These are phyloP conservation scores for Tetragonisca angustula DNA, from an alignment of 2,888 invertebrate species.

Conservation along the genomic window DNA sequence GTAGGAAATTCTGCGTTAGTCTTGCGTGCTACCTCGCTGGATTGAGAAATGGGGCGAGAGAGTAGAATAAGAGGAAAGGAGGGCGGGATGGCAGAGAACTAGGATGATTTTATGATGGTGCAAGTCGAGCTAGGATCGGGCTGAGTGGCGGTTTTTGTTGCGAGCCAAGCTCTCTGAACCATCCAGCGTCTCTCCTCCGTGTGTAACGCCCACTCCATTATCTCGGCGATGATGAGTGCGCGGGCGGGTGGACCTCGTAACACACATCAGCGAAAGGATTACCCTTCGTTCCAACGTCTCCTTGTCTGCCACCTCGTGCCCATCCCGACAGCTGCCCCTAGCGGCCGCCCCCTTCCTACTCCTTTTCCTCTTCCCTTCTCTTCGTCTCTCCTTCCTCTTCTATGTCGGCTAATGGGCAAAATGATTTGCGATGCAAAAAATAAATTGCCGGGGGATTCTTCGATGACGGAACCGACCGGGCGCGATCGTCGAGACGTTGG, in stretches of 20 bases:
- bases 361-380: slow-evolving; percentile 61
- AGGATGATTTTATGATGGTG: slow-evolving; percentile 79
- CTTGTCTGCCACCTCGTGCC: slow-evolving; percentile 39
- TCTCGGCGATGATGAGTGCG: slow-evolving; percentile 83
- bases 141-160: slow-evolving; percentile 81
- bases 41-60: background rate
- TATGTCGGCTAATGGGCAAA: slow-evolving; percentile 78
- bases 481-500: slow-evolving; percentile 14
- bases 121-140: slow-evolving; percentile 73
- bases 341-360: slow-evolving; percentile 13
- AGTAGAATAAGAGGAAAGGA: slow-evolving; percentile 4
- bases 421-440: slow-evolving; percentile 80
- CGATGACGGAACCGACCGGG: slow-evolving; percentile 65
- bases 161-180: slow-evolving; percentile 69
- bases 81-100: slow-evolving; percentile 71
- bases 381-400: slow-evolving; percentile 64
- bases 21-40: too few relatives aligned
- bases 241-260: slow-evolving; percentile 81
- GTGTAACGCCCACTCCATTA: slow-evolving; percentile 83
- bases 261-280: slow-evolving; percentile 78
- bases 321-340: slow-evolving; percentile 25
- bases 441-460: slow-evolving; percentile 72
- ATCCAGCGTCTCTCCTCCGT: slow-evolving; percentile 75
- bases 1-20: too few relatives aligned
- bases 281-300: slow-evolving; percentile 69